Conservation (phyloP, 2,113 vertebrate species). For the Malaclemys terrapin region DNA sequence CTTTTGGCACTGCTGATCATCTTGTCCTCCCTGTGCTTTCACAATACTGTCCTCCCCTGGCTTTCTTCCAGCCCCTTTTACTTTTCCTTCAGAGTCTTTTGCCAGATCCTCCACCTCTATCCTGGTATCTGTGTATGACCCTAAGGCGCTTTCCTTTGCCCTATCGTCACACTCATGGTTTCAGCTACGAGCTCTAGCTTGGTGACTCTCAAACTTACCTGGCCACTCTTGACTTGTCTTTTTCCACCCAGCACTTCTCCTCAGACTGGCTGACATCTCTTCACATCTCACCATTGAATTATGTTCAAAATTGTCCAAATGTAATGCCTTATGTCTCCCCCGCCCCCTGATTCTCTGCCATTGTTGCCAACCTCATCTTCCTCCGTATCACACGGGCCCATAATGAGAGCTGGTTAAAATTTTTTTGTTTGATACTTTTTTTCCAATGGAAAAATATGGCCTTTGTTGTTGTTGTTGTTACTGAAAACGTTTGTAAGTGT, state of each 20-base stretch:
- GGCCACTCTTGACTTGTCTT: background rate
- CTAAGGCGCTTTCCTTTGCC: background rate
- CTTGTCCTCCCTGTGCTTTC: background rate
- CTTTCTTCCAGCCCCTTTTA: background rate
- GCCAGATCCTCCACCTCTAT: background rate
- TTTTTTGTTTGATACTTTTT: background rate
- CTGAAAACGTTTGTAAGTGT: background rate
- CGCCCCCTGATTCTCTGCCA: background rate
- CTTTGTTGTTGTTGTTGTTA: no score
- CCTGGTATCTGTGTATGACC: background rate
- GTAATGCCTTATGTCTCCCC: background rate
- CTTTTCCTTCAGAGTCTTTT: background rate
- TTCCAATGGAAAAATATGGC: background rate
- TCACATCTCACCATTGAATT: background rate
- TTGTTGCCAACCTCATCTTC: background rate
- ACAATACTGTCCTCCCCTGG: no score
- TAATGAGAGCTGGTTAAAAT: background rate
- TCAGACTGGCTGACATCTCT: background rate
- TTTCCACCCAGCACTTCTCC: background rate
- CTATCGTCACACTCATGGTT: background rate
- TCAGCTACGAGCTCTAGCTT: background rate
- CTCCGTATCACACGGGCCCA: background rate
- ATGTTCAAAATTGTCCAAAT: background rate
- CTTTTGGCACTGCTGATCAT: no score
- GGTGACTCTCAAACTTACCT: background rate